Evolutionary conservation across 2,113 vertebrate species (phyloP).

Genomic region (Silurus glanis): DNA sequence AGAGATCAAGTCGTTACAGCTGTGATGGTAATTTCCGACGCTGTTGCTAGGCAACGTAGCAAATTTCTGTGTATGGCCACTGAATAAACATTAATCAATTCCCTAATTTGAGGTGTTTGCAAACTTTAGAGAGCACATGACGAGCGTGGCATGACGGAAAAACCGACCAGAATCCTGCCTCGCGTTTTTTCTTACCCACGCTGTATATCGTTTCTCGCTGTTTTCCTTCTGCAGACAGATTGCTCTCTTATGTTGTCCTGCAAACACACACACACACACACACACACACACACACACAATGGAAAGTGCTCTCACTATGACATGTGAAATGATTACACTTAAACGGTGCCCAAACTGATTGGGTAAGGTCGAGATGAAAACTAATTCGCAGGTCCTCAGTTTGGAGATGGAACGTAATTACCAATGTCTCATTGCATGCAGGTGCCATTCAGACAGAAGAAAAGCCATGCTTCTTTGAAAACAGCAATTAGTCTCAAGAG

Average conservation of each 20-base stretch:
- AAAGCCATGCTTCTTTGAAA: not conserved
- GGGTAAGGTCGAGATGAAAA: constrained; percentile 31
- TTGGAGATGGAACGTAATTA: constrained; percentile 18
- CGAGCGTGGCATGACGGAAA: not conserved
- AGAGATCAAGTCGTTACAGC: constrained; percentile 28
- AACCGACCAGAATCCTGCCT: not conserved
- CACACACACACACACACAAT: not conserved
- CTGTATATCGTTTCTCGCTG: not conserved
- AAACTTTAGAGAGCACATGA: not conserved
- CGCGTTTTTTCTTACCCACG: not conserved
- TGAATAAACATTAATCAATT: constrained; percentile 18
- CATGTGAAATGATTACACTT: constrained; percentile 32
- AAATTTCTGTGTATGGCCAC: constrained; percentile 4
- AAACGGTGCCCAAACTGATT: constrained; percentile 41
- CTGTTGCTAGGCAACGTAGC: constrained; percentile 40
- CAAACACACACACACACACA: constrained; percentile 6
- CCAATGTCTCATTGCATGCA: not conserved
- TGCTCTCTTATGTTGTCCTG: constrained; percentile 18
- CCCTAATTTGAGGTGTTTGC: not conserved
- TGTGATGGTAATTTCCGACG: constrained; percentile 2
- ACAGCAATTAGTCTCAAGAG: constrained; percentile 31
- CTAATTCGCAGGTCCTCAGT: constrained; percentile 23
- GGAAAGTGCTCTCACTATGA: constrained; percentile 26
- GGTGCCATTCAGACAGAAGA: constrained; percentile 21
- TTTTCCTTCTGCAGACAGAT: constrained; percentile 14